Percentiles rank a stretch among this genome's conserved stretches.
Evolutionary conservation across 2,888 invertebrate genomes (phyloP).

Genomic region (Anticlea derivata): DNA sequence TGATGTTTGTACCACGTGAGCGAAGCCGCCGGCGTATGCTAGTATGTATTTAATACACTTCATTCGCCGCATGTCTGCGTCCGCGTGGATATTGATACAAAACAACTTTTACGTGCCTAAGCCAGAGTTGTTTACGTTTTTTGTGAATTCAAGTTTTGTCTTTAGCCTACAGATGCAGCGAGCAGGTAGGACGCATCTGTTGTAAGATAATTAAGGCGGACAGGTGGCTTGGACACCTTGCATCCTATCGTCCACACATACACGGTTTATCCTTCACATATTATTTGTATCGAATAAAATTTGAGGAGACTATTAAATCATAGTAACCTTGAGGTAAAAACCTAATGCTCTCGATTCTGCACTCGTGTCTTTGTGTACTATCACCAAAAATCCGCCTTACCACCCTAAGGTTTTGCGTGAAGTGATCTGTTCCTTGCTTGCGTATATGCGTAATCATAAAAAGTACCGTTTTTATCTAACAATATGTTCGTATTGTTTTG

Average conservation of each 20-base stretch:
- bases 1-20: too few relatives aligned
- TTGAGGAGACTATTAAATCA: background rate
- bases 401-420: too few relatives aligned
- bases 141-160: slow-evolving; percentile 42
- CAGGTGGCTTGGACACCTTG: slow-evolving; percentile 79
- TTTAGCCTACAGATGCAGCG: slow-evolving; percentile 35
- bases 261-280: slow-evolving; percentile 7
- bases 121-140: slow-evolving; percentile 52
- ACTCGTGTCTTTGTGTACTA: too few relatives aligned
- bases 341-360: too few relatives aligned
- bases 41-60: background rate
- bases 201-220: slow-evolving; percentile 70
- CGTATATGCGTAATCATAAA: too few relatives aligned
- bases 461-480: too few relatives aligned
- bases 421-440: too few relatives aligned
- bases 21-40: too few relatives aligned
- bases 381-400: too few relatives aligned
- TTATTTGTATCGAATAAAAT: background rate
- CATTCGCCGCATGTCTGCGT: background rate
- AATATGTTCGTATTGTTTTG: too few relatives aligned
- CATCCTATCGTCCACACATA: slow-evolving; percentile 52
- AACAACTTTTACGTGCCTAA: slow-evolving; percentile 2
- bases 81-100: slow-evolving; percentile 1
- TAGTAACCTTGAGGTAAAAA: too few relatives aligned
- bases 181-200: slow-evolving; percentile 78